Base-by-base conservation (phyloP, 2,888 invertebrate genomes). In the Clanis bilineata region DNA sequence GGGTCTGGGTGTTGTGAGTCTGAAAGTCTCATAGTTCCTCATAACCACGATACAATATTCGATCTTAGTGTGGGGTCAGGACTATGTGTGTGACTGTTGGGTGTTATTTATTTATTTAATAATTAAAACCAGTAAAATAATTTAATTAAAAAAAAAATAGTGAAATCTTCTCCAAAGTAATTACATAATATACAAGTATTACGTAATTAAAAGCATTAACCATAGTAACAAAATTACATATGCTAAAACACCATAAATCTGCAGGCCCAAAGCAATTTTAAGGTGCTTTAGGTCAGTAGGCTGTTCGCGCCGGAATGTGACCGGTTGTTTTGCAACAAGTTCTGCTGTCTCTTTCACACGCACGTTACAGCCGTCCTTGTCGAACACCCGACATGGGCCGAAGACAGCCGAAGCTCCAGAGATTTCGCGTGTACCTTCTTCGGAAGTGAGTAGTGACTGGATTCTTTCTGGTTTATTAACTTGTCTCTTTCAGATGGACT, bases 321-420 rank as follows among this genome's bases (percentile, higher is more conserved):
- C 74, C 84, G 80, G 77, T 76, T 79, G 82, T 87, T 90, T 91
- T 82, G 90, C 90, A 89, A 90, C 88, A 89, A 88, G 89, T 90
- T 89, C 83, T 76, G 64, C 70, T 69, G 58, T 83, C 86, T 72
- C 84, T 68, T 71, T 85, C 82, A 59, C 73, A 74, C 79, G 41
- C 66, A 56, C 65, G 59, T 63, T 36, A 51, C 39, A 21, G 44
- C 59, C 58, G 68, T 79, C 75, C 74, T 73, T 61, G 64, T 79
- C 73, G 66, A 67, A 62, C 68, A 55, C 43, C 67, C 68, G 69
- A 69, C 54, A 58, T 60, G 44, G 44, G 43, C 68, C 74, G 76
- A 76, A 62, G 57, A 18, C 32, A 28, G 57, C 67, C 83, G 82
- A 80, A 72, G 22, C 12, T 38, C 65, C 68, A 67, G 69, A 72